Conservation (phyloP, 1,140 invertebrate species). For the Philotrypesis tridentata region DNA sequence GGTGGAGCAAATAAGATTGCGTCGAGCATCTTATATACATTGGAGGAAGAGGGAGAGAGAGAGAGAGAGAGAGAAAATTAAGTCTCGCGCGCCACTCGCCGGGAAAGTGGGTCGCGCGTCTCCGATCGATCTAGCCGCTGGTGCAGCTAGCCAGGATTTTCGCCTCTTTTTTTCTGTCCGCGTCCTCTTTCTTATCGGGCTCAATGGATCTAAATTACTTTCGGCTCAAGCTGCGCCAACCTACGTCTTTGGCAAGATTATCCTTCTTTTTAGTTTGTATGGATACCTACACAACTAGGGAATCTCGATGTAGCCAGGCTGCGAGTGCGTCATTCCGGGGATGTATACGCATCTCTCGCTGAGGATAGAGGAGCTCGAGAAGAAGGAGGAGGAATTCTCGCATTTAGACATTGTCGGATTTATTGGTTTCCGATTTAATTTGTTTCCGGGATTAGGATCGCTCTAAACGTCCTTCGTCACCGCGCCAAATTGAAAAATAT, state of each 20-base stretch:
- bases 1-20: conserved; percentile 33
- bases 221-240: neutral
- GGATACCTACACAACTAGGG: neutral
- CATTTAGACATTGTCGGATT: neutral
- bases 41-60: neutral
- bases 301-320: neutral
- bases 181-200: conserved; percentile 20
- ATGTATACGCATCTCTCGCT: neutral
- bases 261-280: neutral
- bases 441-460: neutral
- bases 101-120: conserved; percentile 35
- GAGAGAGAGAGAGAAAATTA: conserved; percentile 18
- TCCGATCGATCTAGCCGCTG: conserved; percentile 41
- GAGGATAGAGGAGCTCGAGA: neutral
- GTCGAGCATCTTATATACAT: neutral
- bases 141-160: neutral
- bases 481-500: too few relatives aligned
- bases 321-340: neutral
- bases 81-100: neutral
- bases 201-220: conserved; percentile 39
- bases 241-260: neutral
- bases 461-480: too few relatives aligned
- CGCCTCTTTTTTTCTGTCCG: neutral
- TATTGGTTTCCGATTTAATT: neutral
- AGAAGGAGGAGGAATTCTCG: neutral